phyloP scores from a whole-genome alignment of 1,140 invertebrate species.

The Globodera rostochiensis region DNA sequence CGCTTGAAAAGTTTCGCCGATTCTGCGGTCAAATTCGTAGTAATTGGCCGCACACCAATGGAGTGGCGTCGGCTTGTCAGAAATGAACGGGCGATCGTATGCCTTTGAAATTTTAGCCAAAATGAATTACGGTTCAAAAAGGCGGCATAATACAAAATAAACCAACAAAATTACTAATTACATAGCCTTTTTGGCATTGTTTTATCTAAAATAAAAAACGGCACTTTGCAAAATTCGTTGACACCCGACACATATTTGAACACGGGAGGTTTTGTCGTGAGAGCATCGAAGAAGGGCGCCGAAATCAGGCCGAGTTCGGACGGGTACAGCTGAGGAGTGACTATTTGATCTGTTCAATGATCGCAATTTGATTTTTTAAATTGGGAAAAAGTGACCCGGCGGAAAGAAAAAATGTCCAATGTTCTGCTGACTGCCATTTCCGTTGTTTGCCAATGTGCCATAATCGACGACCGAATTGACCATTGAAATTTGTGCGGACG shows the following conservation, averaged over 20 bases:
- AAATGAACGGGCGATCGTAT: slow-evolving; percentile 30
- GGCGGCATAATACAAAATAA: no score
- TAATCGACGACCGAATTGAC: not conserved
- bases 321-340: not conserved
- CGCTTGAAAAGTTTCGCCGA: slow-evolving; percentile 44
- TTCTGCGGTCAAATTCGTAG: slow-evolving; percentile 36
- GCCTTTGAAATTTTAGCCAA: slow-evolving; percentile 23
- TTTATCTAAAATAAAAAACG: not conserved
- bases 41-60: slow-evolving; percentile 39
- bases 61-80: slow-evolving; percentile 35
- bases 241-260: slow-evolving; percentile 44
- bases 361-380: no score
- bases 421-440: not conserved
- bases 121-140: not conserved
- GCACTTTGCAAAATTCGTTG: slow-evolving; percentile 31
- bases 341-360: no score
- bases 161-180: no score
- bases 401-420: not conserved
- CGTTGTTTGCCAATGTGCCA: not conserved
- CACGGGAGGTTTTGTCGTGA: not conserved
- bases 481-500: not conserved
- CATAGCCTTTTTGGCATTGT: no score
- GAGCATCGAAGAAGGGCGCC: not conserved
- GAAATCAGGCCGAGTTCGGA: not conserved
- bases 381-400: not conserved